Evolutionary conservation across 1,140 invertebrate genomes (phyloP).

Genomic region (Lepidurus packardi): DNA sequence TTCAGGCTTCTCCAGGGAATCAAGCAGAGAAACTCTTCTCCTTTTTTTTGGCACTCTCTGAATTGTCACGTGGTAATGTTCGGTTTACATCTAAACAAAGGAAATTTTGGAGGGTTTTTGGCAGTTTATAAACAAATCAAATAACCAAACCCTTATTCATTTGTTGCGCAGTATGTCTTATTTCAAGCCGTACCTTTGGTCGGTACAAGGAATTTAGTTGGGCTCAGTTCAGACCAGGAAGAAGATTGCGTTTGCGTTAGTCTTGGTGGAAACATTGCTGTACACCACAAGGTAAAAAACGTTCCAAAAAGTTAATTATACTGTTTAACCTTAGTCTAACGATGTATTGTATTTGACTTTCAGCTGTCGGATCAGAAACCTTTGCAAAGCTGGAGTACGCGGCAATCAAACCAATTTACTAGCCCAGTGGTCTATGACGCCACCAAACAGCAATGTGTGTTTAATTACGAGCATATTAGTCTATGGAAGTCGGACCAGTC

Average conservation of each 20-base stretch:
- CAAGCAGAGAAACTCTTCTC: too few relatives aligned
- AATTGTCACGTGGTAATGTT: too few relatives aligned
- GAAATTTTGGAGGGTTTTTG: not conserved
- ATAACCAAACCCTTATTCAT: not conserved
- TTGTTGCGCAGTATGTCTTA: not conserved
- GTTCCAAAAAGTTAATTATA: not conserved
- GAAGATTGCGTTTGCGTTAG: not conserved
- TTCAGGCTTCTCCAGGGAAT: too few relatives aligned
- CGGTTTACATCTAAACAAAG: not conserved
- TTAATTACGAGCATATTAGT: not conserved
- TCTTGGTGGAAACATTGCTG: not conserved
- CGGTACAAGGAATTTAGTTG: not conserved
- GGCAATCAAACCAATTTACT: constrained; percentile 8
- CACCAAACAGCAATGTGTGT: not conserved
- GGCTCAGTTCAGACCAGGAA: not conserved
- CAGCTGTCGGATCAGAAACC: not conserved
- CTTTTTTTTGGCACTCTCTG: too few relatives aligned
- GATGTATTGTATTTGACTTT: too few relatives aligned
- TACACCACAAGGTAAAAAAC: not conserved
- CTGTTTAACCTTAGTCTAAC: not conserved
- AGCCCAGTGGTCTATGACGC: not conserved
- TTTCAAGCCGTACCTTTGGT: not conserved
- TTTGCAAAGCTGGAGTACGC: not conserved
- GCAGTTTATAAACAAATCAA: not conserved
- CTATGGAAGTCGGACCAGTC: not conserved